Evolutionary conservation across 2,888 invertebrate genomes (phyloP).

Genomic region (Polydesmus complanatus): DNA sequence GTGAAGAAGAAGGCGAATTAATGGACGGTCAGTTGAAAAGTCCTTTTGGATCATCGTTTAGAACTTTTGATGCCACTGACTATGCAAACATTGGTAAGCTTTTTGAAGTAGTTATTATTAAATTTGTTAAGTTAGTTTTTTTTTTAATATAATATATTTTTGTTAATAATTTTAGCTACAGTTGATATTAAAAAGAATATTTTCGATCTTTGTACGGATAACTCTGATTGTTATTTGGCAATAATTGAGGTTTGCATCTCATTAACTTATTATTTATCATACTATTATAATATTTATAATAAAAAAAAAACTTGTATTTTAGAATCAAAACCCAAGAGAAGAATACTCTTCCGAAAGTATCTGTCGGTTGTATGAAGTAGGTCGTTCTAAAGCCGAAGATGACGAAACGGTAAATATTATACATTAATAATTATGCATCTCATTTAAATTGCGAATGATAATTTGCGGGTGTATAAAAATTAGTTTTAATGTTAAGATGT

Average conservation of each 20-base stretch:
- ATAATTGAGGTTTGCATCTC: slow-evolving; percentile 51
- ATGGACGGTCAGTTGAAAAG: slow-evolving; percentile 37
- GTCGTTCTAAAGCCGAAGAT: slow-evolving; percentile 69
- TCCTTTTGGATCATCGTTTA: slow-evolving; percentile 80
- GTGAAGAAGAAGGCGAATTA: slow-evolving; percentile 35
- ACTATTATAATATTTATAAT: background rate
- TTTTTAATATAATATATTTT: background rate
- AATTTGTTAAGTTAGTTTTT: background rate
- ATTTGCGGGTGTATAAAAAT: too few species aligned
- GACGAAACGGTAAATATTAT: slow-evolving; percentile 74
- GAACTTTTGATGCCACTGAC: slow-evolving; percentile 84
- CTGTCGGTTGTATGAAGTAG: slow-evolving; percentile 84
- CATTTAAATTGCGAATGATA: too few species aligned
- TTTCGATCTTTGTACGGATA: slow-evolving; percentile 68
- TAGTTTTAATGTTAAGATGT: too few species aligned
- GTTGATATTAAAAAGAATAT: slow-evolving; percentile 84
- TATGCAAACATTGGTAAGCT: slow-evolving; percentile 74
- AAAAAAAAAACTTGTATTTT: background rate
- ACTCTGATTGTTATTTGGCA: slow-evolving; percentile 71
- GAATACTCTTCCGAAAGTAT: slow-evolving; percentile 76
- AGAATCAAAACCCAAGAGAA: slow-evolving; percentile 34
- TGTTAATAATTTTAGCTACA: slow-evolving; percentile 49
- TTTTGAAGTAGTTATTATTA: slow-evolving; percentile 10
- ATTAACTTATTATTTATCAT: slow-evolving; percentile 2
- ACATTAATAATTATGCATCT: too few species aligned